Conservation (phyloP, 2,888 invertebrate genomes). For the Nemoura dubitans region DNA sequence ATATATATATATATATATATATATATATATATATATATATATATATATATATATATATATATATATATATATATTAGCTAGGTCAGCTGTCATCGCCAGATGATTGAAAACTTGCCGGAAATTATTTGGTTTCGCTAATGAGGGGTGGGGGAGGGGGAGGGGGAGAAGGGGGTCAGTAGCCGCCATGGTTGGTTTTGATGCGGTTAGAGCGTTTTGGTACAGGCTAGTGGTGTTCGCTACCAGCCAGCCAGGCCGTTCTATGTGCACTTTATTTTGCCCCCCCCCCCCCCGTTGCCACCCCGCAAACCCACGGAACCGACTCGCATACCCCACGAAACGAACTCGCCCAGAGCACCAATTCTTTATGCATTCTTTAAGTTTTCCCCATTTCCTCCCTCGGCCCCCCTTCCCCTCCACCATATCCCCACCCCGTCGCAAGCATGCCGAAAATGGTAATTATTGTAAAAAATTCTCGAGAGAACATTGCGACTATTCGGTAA, state of each 20-base stretch:
- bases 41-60: not conserved
- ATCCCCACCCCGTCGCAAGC: not conserved
- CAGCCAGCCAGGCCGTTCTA: too few relatives aligned
- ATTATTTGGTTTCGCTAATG: constrained; percentile 39
- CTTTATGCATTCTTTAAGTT: not conserved
- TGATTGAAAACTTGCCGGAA: constrained; percentile 46
- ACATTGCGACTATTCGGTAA: too few relatives aligned
- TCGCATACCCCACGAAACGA: not conserved
- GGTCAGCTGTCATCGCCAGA: constrained; percentile 38
- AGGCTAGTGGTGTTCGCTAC: not conserved
- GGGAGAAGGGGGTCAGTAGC: constrained; percentile 1
- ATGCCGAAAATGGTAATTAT: not conserved
- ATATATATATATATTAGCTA: not conserved
- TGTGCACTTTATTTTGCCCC: not conserved
- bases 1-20: not conserved
- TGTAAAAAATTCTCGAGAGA: not conserved
- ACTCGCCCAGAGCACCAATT: constrained; percentile 12
- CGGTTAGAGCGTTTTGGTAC: not conserved
- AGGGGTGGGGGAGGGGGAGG: too few relatives aligned
- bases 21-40: not conserved
- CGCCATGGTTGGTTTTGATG: not conserved
- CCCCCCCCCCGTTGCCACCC: not conserved
- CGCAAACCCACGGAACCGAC: not conserved
- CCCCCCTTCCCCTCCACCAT: not conserved
- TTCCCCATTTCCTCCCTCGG: not conserved